Base-by-base conservation (phyloP, 2,888 invertebrate species). In the Epinotia bilunana region DNA sequence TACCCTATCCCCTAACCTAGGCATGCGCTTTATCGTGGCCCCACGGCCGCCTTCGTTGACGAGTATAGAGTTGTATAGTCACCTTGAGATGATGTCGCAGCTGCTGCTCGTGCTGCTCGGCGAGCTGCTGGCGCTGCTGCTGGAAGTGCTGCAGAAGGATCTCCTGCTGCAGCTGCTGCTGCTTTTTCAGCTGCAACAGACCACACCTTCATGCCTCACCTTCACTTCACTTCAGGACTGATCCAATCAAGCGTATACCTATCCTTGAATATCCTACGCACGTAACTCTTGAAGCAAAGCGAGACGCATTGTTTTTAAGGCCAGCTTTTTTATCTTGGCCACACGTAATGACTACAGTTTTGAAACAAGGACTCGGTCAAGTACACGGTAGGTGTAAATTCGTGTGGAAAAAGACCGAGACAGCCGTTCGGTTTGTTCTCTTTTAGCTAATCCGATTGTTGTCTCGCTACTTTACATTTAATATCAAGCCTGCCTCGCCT, bases 111-210 rank as follows among this genome's bases (percentile, higher is more conserved):
- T 98, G 98, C 88, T 98, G 96, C 90, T 98, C 96, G 80, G 97
- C 97, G 78, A 98, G 95, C 92, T 98, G 98, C 88, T 98, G 97
- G 84, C 97, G 97, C 90, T 98, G 98, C 85, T 97, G 98, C 90
- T 98, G 98, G 94, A 98, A 98, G 90, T 97, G 97, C 91, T 98
- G 98, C 87, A 98, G 95, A 82, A 98, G 95, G 85, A 98, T 97
- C 93, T 98, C 98, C 88, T 98, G 98, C 90, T 98, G 98, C 86
- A 98, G 94, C 92, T 98, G 98, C 91, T 98, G 98, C 90, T 98
- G 98, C 94, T 98, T 98, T 95, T 98, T 98, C 90, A 98, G 95
- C 97, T 98, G 97, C 84, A 96, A 91, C 81, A 85, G 77, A 72
- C 71, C 77, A 60, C 71, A 55, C 6, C 64, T 57, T 57, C 65